Percentiles rank a stretch among this genome's conserved stretches.
phyloP scores from a whole-genome alignment of 2,113 vertebrate genomes.

The Neopipo cinnamomea region DNA sequence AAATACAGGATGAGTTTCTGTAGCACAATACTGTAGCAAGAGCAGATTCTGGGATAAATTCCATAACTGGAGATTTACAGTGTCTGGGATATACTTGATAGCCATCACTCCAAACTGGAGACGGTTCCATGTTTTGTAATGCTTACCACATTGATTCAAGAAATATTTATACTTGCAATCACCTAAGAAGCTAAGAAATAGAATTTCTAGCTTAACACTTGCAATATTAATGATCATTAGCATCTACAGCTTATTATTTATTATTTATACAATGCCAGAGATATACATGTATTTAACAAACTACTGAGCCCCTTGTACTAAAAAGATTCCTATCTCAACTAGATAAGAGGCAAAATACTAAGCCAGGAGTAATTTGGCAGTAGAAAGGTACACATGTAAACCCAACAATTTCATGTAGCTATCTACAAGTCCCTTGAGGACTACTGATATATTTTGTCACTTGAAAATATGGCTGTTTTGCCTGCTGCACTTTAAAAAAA shows the following conservation, averaged over 20 bases:
- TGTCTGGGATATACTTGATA: not conserved
- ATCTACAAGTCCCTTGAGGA: not conserved
- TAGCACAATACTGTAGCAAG: not conserved
- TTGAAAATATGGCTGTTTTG: constrained; percentile 30
- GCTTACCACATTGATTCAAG: not conserved
- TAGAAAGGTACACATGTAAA: not conserved
- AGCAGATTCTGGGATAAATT: constrained; percentile 27
- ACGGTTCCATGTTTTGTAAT: not conserved
- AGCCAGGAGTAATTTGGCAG: constrained; percentile 38
- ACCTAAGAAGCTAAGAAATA: not conserved
- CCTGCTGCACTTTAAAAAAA: not conserved
- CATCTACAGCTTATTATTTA: not conserved
- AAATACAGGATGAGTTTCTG: not conserved
- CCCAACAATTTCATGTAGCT: not conserved
- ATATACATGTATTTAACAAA: not conserved
- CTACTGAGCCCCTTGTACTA: not conserved
- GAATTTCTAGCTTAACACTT: not conserved
- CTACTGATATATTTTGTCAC: not conserved
- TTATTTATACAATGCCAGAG: not conserved
- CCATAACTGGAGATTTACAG: not conserved
- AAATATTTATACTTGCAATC: not conserved
- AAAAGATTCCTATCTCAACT: not conserved
- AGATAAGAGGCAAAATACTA: not conserved
- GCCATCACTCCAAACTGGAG: not conserved
- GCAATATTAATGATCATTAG: not conserved